Conservation (phyloP, 2,797 vertebrate genomes). For the Perodicticus potto region DNA sequence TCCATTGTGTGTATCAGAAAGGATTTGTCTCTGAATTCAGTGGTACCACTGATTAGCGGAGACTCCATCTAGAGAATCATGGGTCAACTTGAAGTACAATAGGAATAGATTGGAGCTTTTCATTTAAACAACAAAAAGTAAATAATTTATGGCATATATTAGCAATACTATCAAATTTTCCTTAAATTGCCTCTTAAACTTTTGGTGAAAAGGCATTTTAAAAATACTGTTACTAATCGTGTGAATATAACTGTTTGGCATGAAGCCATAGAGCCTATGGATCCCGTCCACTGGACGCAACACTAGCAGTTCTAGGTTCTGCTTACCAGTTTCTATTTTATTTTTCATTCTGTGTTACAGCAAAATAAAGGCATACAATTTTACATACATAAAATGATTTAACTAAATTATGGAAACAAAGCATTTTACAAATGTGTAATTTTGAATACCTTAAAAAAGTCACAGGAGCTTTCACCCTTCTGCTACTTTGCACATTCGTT, state of each 20-base stretch:
- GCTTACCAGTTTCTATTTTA: neutral
- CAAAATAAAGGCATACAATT: constrained; percentile 71
- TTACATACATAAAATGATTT: constrained; percentile 80
- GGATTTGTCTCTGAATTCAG: constrained; percentile 58
- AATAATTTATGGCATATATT: constrained; percentile 46
- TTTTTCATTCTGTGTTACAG: constrained; percentile 74
- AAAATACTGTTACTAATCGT: constrained; percentile 15
- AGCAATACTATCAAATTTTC: neutral
- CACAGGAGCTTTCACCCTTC: constrained; percentile 60
- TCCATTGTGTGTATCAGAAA: constrained; percentile 78
- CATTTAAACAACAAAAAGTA: constrained; percentile 33
- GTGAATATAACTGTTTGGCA: constrained; percentile 54
- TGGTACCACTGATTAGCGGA: constrained; percentile 65
- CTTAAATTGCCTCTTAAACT: constrained; percentile 49
- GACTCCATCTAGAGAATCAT: neutral
- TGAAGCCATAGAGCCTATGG: constrained; percentile 56
- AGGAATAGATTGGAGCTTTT: constrained; percentile 36
- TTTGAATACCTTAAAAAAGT: constrained; percentile 84
- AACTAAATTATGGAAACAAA: constrained; percentile 82
- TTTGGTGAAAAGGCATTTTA: neutral
- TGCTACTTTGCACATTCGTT: constrained; percentile 68
- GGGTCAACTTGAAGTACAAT: constrained; percentile 22
- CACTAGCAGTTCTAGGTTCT: neutral
- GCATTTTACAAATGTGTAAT: constrained; percentile 83
- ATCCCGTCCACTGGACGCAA: constrained; percentile 40